These are phyloP conservation scores for Otis tarda DNA, from an alignment of 2,113 vertebrate genomes.

Conservation along the genomic window DNA sequence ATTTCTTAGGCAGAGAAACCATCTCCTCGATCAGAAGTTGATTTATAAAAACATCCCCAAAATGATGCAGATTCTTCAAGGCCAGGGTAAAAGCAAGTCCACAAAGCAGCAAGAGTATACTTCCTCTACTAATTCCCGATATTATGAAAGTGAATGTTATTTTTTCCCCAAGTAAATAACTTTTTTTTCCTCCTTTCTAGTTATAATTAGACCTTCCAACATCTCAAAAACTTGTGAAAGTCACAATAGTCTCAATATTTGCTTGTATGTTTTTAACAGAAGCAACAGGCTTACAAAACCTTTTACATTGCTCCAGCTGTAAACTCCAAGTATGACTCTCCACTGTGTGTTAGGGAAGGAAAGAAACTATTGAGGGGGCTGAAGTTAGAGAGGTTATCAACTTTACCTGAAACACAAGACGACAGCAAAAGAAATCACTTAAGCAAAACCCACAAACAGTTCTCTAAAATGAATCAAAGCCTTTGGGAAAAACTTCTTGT, in stretches of 20 bases:
- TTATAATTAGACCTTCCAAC: background rate
- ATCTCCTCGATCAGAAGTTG: background rate
- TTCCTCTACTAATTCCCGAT: background rate
- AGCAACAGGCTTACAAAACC: background rate
- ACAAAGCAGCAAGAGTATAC: background rate
- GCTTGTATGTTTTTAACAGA: background rate
- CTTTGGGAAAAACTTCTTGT: background rate
- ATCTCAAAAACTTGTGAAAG: background rate
- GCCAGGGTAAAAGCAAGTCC: background rate
- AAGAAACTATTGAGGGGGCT: background rate
- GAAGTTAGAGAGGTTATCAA: background rate
- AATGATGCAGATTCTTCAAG: background rate
- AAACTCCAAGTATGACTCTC: background rate
- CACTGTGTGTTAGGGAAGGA: background rate
- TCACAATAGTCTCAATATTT: background rate
- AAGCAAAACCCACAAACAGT: background rate
- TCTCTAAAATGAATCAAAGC: background rate
- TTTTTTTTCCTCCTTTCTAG: background rate
- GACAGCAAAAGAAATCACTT: background rate
- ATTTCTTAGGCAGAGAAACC: background rate
- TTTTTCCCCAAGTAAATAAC: background rate
- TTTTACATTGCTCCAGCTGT: background rate
- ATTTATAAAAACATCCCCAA: background rate
- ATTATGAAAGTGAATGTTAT: background rate
- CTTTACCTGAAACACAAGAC: background rate